These are phyloP conservation scores for Dryobota labecula DNA, from an alignment of 2,888 invertebrate species.

Conservation along the genomic window DNA sequence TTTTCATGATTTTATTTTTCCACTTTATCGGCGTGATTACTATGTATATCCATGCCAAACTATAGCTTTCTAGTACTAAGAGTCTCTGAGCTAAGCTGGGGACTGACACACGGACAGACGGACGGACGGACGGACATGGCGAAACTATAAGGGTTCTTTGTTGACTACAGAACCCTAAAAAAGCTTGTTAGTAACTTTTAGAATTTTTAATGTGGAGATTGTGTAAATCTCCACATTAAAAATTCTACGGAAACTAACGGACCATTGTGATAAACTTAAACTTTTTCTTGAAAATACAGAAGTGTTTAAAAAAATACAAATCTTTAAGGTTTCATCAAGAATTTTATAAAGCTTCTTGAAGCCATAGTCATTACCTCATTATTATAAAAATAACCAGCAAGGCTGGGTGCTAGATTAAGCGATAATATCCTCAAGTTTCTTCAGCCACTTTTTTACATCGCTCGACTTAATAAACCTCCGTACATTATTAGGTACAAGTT, in stretches of 20 bases:
- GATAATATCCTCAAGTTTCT: conserved; percentile 53
- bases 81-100: too few relatives aligned
- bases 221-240: not conserved
- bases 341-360: conserved; percentile 26
- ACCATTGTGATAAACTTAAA: not conserved
- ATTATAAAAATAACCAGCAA: conserved; percentile 50
- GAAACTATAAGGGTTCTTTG: too few relatives aligned
- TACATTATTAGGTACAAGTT: conserved; percentile 41
- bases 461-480: conserved; percentile 42
- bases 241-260: not conserved
- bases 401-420: conserved; percentile 38
- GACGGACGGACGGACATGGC: too few relatives aligned
- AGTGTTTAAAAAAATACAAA: not conserved
- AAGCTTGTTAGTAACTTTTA: not conserved
- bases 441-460: conserved; percentile 46
- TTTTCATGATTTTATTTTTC: too few relatives aligned
- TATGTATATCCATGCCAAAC: too few relatives aligned
- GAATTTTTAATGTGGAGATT: too few relatives aligned
- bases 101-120: too few relatives aligned
- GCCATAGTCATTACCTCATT: conserved; percentile 9
- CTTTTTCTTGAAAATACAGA: not conserved
- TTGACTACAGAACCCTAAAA: too few relatives aligned
- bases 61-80: too few relatives aligned
- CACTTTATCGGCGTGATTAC: too few relatives aligned
- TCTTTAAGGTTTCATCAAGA: conserved; percentile 8